Conservation (phyloP, 1,140 invertebrate genomes). For the Lanistes nyassanus region DNA sequence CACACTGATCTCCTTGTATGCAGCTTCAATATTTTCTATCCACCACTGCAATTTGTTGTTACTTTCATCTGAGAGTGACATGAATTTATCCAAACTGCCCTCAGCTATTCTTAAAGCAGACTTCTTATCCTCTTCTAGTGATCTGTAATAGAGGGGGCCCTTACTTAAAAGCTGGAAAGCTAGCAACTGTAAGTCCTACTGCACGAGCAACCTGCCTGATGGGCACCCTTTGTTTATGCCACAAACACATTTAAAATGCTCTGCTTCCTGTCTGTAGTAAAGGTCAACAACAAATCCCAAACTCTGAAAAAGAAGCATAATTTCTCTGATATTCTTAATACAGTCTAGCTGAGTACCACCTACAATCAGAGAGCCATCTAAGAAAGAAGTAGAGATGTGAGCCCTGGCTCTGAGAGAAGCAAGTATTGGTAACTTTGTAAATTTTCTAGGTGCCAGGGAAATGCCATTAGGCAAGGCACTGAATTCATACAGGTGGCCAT, state of each 20-base stretch:
- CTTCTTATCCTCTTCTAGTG: no score
- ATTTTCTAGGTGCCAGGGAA: constrained; percentile 15
- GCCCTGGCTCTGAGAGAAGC: constrained; percentile 19
- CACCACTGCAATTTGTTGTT: no score
- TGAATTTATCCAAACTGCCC: not conserved
- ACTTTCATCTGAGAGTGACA: not conserved
- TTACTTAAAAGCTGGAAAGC: not conserved
- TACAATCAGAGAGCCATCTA: constrained; percentile 22
- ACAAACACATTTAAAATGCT: not conserved
- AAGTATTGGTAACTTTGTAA: constrained; percentile 33
- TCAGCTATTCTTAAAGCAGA: not conserved
- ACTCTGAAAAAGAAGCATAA: constrained; percentile 11
- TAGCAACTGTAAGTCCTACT: not conserved
- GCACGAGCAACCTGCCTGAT: not conserved
- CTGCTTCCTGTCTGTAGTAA: no score
- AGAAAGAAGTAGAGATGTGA: constrained; percentile 14
- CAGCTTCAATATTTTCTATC: not conserved
- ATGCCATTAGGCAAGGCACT: constrained; percentile 42
- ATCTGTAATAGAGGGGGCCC: constrained; percentile 2
- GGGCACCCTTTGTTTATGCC: no score
- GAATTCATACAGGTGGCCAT: constrained; percentile 27
- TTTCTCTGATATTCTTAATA: constrained; percentile 3
- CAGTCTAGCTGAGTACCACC: not conserved
- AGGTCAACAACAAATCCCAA: not conserved
- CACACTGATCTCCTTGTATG: not conserved